Percentiles rank a stretch among this genome's conserved stretches.
Conservation (phyloP, 2,888 invertebrate genomes). For the Pyrochroa serraticornis region DNA sequence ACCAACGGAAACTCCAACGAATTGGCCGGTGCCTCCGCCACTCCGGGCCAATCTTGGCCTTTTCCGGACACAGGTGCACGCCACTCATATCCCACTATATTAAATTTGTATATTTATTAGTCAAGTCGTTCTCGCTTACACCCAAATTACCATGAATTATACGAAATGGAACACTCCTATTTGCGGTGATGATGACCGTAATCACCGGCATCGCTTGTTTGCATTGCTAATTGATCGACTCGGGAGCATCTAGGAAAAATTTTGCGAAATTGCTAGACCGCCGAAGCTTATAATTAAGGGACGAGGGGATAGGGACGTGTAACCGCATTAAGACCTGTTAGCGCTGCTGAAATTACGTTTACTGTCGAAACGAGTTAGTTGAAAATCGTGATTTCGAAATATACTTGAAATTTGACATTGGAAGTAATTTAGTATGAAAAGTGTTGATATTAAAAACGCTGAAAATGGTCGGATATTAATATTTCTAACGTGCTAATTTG, state of each 20-base stretch:
- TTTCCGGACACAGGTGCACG: conserved; percentile 13
- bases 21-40: no score
- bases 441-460: conserved; percentile 22
- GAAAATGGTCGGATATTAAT: conserved; percentile 14
- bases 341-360: no score
- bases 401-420: conserved; percentile 1
- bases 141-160: conserved; percentile 24
- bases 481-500: conserved; percentile 18
- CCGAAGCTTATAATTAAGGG: no score
- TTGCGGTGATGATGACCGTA: conserved; percentile 18
- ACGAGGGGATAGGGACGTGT: no score
- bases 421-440: neutral
- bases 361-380: no score
- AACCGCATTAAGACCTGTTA: no score
- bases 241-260: neutral
- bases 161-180: conserved; percentile 24
- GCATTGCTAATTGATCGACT: conserved; percentile 22
- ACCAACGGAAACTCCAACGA: no score
- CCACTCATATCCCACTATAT: no score
- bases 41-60: no score
- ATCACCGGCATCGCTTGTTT: conserved; percentile 17
- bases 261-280: no score
- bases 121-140: conserved; percentile 16
- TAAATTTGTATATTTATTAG: neutral
- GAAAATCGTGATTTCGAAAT: no score